These are phyloP conservation scores for Hermatobates lingyangjiaoensis DNA, from an alignment of 1,140 invertebrate genomes.

Conservation along the genomic window DNA sequence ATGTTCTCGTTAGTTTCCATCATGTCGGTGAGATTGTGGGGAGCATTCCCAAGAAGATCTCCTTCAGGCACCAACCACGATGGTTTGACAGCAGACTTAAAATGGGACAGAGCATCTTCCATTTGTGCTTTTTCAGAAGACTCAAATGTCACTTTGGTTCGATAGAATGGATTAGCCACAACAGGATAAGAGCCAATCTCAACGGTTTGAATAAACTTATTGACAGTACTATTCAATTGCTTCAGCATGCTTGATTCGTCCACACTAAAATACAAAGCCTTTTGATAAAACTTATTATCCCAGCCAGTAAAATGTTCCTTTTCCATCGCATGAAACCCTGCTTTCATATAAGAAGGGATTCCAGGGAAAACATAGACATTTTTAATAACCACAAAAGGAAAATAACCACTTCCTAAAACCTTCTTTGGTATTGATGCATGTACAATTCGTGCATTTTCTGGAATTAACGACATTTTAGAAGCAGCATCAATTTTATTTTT, in stretches of 20 bases:
- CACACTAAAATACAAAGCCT: conserved; percentile 29
- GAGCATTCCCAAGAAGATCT: conserved; percentile 5
- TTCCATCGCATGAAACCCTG: conserved; percentile 30
- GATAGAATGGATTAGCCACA: conserved; percentile 24
- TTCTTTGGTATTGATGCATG: conserved; percentile 5
- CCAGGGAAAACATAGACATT: conserved; percentile 69
- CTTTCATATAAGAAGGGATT: conserved; percentile 42
- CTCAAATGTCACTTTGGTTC: conserved; percentile 30
- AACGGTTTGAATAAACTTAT: conserved; percentile 31
- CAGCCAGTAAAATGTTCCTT: conserved; percentile 16
- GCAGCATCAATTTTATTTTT: conserved; percentile 7
- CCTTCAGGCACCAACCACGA: conserved; percentile 7
- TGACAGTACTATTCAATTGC: conserved; percentile 30
- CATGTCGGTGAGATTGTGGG: background rate
- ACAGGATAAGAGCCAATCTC: conserved; percentile 50
- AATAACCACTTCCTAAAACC: conserved; percentile 18
- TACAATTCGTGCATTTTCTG: conserved; percentile 10
- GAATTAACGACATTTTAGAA: conserved; percentile 12
- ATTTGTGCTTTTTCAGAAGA: conserved; percentile 20
- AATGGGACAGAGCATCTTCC: conserved; percentile 16
- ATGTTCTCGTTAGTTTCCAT: background rate
- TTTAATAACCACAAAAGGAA: conserved; percentile 43
- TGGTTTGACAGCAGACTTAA: conserved; percentile 12
- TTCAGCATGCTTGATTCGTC: conserved; percentile 36
- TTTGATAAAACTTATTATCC: conserved; percentile 21